Base-by-base conservation (phyloP, 2,888 invertebrate genomes). In the Agonopterix arenella region DNA sequence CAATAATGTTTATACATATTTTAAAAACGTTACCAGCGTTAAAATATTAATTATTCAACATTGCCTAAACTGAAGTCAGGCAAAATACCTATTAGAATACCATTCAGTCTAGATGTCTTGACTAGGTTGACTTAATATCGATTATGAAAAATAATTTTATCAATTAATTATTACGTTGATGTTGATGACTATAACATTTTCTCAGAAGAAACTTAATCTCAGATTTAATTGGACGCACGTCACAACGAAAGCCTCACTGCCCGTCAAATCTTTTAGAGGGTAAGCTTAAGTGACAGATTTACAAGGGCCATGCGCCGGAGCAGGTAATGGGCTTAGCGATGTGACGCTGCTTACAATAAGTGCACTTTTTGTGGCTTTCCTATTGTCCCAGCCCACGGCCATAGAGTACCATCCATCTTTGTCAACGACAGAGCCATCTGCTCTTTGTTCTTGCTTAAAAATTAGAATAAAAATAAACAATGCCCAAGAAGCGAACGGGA, bases 381-480 rank as follows among this genome's bases (percentile, higher is more conserved):
- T 64, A 73, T 82, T 83, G 81, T 80, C 63, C 56, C 57, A 66
- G 69, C 73, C 69, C 75, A 71, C 62, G 62, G 66, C 58, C 59
- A 64, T 68, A 64, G 64, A 69, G 61, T 58, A 68, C 79, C 65
- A 85, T 88, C 72, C 68, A 73, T 86, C 86, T 76, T 79, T 84
- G 86, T 88, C 86, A 76, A 63, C 67, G 66, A 60, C 63, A 54
- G 49, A 64, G 62, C 69, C 78, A 81, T 74, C 76, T 78, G 79
- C 70, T 68, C 64, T 68, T 83, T 84, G 84, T 86, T 83, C 81
- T 78, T 84, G 82, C 66, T 76, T 70, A 83, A 72, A 81, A 84
- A 83, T 86, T 85, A 74, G 75, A 84, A 85, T 86, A 68, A 75
- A 73, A 78, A 78, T 79, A 70, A 72, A 50, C 75, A 68, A 70